These are phyloP conservation scores for Eospalax fontanierii DNA, from an alignment of 2,797 vertebrate genomes.

Conservation along the genomic window DNA sequence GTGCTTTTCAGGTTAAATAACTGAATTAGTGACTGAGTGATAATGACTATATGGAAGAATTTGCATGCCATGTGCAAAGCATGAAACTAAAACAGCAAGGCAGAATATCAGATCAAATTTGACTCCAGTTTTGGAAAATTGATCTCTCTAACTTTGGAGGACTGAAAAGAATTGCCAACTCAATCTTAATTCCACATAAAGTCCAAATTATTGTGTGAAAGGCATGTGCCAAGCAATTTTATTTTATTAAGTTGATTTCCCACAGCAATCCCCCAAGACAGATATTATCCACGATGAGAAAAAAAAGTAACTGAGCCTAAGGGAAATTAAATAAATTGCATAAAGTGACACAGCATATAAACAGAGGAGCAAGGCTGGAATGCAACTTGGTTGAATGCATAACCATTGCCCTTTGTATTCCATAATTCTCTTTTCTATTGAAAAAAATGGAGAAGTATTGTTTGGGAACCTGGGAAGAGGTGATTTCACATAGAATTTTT, in stretches of 20 bases:
- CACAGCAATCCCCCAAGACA: not conserved
- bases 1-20: not conserved
- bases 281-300: slow-evolving; percentile 56
- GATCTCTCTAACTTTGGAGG: not conserved
- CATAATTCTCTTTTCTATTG: not conserved
- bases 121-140: not conserved
- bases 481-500: not conserved
- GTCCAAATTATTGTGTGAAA: slow-evolving; percentile 51
- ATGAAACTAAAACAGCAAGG: not conserved
- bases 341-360: slow-evolving; percentile 41
- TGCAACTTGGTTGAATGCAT: not conserved
- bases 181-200: slow-evolving; percentile 64
- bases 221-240: slow-evolving; percentile 20
- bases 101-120: slow-evolving; percentile 21
- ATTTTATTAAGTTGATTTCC: slow-evolving; percentile 57
- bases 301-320: slow-evolving; percentile 46
- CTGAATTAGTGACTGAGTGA: not conserved
- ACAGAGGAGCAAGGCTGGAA: slow-evolving; percentile 30
- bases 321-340: slow-evolving; percentile 67
- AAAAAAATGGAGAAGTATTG: not conserved
- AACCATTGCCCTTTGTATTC: not conserved
- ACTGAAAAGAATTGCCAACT: slow-evolving; percentile 5
- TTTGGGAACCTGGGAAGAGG: not conserved
- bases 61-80: not conserved
- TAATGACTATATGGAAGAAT: not conserved